A percentile compares a stretch with the other conserved stretches of the same genome.
Evolutionary conservation across 1,140 invertebrate genomes (phyloP).

Genomic region (Dinothrombium tinctorium): DNA sequence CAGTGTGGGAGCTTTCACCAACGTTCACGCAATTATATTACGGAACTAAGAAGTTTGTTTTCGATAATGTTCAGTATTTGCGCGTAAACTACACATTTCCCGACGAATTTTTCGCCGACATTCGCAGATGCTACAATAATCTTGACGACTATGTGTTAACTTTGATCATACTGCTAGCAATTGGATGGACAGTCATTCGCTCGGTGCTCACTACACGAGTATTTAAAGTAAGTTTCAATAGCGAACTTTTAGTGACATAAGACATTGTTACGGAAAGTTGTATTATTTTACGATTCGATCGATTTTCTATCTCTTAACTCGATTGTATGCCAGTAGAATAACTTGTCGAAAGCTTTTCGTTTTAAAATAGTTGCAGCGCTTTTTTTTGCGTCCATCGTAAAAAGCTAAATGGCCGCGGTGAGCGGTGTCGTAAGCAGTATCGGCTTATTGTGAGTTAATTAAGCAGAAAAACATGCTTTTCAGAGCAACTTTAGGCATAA

Average conservation of each 20-base stretch:
- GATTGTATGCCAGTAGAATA: not conserved
- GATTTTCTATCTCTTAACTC: not conserved
- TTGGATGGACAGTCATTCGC: not conserved
- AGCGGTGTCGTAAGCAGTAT: too few relatives aligned
- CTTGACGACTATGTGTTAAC: not conserved
- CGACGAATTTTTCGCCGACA: not conserved
- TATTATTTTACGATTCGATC: too few relatives aligned
- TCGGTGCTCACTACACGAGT: not conserved
- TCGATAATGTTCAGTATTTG: not conserved
- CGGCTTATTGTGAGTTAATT: too few relatives aligned
- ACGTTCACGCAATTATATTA: not conserved
- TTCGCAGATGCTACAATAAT: not conserved
- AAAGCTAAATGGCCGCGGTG: not conserved
- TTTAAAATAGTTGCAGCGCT: not conserved
- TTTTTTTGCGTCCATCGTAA: not conserved
- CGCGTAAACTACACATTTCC: not conserved
- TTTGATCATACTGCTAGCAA: not conserved
- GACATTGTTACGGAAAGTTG: too few relatives aligned
- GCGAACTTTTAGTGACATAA: too few relatives aligned
- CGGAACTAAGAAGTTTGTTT: not conserved
- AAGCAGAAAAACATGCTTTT: too few relatives aligned
- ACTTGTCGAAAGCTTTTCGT: not conserved
- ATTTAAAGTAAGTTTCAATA: not conserved
- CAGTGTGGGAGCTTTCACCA: slow-evolving; percentile 3
- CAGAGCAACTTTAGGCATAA: too few relatives aligned